These are phyloP conservation scores for Ylistrum balloti DNA, from an alignment of 1,140 invertebrate genomes.

Conservation along the genomic window DNA sequence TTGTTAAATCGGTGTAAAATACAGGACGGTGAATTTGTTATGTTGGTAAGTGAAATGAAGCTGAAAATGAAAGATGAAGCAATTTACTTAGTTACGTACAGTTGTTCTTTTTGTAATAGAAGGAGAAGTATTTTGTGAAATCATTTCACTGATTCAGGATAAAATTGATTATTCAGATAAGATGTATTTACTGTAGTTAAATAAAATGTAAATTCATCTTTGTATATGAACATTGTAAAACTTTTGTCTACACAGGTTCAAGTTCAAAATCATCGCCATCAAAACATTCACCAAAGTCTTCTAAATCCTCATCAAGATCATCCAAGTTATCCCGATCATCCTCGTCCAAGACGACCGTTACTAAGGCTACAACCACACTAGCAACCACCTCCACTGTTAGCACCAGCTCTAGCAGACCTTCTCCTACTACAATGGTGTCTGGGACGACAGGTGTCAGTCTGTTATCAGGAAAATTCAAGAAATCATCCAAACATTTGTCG, in stretches of 20 bases:
- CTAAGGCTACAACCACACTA: conserved; percentile 59
- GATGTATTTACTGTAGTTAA: too few species aligned
- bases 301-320: conserved; percentile 47
- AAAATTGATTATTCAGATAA: too few species aligned
- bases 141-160: too few species aligned
- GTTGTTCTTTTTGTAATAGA: too few species aligned
- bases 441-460: conserved; percentile 54
- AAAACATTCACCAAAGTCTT: conserved; percentile 50
- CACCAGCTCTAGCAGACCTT: conserved; percentile 52
- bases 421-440: conserved; percentile 51
- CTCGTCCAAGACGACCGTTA: conserved; percentile 59
- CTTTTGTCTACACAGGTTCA: neutral
- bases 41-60: too few species aligned
- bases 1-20: too few species aligned
- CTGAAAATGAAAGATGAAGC: too few species aligned
- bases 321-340: conserved; percentile 52
- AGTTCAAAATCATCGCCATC: conserved; percentile 46
- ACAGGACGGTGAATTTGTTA: too few species aligned
- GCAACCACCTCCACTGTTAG: conserved; percentile 59
- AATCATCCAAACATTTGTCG: conserved; percentile 49
- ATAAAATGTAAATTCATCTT: too few species aligned
- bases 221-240: neutral
- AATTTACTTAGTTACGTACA: too few species aligned
- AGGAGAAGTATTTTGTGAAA: too few species aligned
- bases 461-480: conserved; percentile 42